Conservation (phyloP, 2,888 invertebrate genomes). For the Eutolmus rufibarbis region DNA sequence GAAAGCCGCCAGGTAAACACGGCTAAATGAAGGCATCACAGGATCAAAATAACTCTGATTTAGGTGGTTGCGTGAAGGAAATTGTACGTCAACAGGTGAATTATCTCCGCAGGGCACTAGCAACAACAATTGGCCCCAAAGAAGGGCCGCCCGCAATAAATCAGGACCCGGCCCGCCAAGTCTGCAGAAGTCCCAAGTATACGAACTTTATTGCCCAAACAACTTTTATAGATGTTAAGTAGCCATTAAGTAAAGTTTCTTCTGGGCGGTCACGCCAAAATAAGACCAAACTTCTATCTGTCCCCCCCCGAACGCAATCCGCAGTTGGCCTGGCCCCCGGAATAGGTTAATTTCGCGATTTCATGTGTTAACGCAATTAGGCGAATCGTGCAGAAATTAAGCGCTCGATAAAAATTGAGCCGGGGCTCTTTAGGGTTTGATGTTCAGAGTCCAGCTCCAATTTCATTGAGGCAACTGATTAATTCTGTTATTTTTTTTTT, state of each 20-base stretch:
- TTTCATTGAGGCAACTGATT: background rate
- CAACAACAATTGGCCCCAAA: background rate
- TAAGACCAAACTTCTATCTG: background rate
- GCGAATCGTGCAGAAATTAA: background rate
- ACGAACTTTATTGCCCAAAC: background rate
- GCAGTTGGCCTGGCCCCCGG: background rate
- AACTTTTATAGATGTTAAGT: background rate
- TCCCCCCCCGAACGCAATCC: background rate
- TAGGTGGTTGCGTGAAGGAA: background rate
- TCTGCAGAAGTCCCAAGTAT: background rate
- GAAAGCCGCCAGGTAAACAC: background rate
- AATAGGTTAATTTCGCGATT: background rate
- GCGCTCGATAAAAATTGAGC: background rate
- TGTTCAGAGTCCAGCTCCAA: background rate
- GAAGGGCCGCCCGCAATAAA: background rate
- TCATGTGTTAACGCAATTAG: background rate
- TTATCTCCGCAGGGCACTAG: background rate
- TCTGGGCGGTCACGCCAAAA: background rate
- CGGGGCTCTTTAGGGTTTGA: background rate
- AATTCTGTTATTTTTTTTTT: background rate
- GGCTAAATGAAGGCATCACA: background rate
- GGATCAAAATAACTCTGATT: background rate
- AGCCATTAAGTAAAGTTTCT: background rate
- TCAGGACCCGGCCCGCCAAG: background rate
- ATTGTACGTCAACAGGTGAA: background rate